phyloP scores from a whole-genome alignment of 2,113 vertebrate genomes.

The Desmodus rotundus region DNA sequence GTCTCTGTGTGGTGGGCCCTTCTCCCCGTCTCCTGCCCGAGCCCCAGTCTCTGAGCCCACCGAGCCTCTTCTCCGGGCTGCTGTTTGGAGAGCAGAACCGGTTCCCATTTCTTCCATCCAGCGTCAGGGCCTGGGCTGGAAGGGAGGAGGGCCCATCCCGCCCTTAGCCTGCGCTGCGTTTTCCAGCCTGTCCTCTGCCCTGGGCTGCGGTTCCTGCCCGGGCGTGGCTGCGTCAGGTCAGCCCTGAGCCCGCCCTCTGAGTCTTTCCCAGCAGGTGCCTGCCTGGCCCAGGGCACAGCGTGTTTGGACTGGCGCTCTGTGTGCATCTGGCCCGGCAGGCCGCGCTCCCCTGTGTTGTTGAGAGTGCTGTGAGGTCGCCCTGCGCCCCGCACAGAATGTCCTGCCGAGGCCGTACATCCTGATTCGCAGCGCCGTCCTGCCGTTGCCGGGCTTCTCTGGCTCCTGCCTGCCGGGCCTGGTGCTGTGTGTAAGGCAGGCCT shows the following conservation, averaged over 20 bases:
- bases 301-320: background rate
- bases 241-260: background rate
- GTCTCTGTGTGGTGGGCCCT: background rate
- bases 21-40: too few species aligned
- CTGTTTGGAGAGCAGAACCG: too few species aligned
- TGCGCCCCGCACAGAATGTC: background rate
- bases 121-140: too few species aligned
- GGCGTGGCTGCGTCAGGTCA: too few species aligned
- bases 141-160: too few species aligned
- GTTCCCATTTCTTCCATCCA: too few species aligned
- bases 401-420: background rate
- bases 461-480: background rate
- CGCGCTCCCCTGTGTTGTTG: background rate
- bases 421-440: fast-evolving
- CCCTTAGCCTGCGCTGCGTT: background rate
- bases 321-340: background rate
- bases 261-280: background rate
- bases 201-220: too few species aligned
- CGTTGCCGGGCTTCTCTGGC: background rate
- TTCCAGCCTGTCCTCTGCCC: background rate
- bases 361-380: background rate
- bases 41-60: too few species aligned
- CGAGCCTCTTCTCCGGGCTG: too few species aligned
- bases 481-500: background rate
- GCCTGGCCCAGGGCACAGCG: fast-evolving